Evolutionary conservation across 2,113 vertebrate species (phyloP).

Genomic region (Archilochus colubris): DNA sequence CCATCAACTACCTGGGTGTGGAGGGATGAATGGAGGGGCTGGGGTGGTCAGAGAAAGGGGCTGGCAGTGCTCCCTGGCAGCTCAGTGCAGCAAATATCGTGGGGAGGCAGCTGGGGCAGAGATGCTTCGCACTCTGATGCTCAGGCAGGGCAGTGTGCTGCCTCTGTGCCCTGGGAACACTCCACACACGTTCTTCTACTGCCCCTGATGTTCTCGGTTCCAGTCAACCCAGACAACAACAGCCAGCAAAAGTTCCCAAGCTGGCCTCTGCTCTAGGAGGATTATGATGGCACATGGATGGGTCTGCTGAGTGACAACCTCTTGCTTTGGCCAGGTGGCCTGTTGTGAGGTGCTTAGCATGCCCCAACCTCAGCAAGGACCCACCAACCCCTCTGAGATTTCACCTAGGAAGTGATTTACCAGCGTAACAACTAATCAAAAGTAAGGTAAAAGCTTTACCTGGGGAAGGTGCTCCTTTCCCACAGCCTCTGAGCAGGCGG

Average conservation of each 20-base stretch:
- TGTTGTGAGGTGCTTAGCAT: background rate
- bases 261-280: background rate
- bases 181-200: rapidly evolving
- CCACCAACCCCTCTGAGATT: background rate
- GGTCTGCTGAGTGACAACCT: rapidly evolving
- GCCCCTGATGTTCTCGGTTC: rapidly evolving
- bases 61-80: background rate
- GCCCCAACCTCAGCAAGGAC: background rate
- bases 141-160: background rate
- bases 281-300: too few relatives aligned
- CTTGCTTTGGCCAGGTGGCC: background rate
- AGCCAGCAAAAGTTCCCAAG: background rate
- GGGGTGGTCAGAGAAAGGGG: background rate
- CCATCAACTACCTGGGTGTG: rapidly evolving
- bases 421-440: background rate
- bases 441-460: slow-evolving; percentile 57
- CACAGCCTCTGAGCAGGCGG: background rate
- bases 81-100: rapidly evolving
- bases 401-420: background rate
- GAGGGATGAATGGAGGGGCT: background rate
- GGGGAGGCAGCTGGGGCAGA: background rate
- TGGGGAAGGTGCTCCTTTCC: background rate
- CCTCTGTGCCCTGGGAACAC: background rate
- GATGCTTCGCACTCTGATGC: background rate
- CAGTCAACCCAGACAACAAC: background rate